A percentile compares a stretch with the other conserved stretches of the same genome.
These are phyloP conservation scores for Eupithecia tripunctaria DNA, from an alignment of 2,888 invertebrate genomes.

Conservation along the genomic window DNA sequence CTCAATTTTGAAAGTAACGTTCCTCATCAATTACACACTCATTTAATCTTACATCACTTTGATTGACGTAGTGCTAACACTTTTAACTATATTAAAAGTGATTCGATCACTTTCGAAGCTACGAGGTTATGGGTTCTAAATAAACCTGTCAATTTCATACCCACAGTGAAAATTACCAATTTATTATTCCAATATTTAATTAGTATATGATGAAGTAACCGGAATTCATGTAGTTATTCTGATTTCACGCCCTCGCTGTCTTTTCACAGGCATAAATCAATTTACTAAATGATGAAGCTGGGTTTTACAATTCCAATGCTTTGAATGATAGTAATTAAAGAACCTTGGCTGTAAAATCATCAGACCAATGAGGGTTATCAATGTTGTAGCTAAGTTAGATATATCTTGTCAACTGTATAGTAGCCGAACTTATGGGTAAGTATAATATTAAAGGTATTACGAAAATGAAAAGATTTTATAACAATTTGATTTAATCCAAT, in stretches of 20 bases:
- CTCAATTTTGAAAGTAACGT: conserved; percentile 78
- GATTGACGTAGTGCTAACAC: conserved; percentile 57
- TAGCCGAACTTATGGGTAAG: neutral
- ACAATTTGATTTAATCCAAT: too few species aligned
- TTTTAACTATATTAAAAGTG: conserved; percentile 24
- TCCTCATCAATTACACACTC: conserved; percentile 70
- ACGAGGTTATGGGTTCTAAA: conserved; percentile 18
- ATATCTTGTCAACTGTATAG: conserved; percentile 10
- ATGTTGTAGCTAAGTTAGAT: conserved; percentile 18
- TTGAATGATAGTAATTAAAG: conserved; percentile 39
- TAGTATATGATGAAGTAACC: conserved; percentile 3
- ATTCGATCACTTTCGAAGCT: conserved; percentile 18
- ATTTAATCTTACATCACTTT: conserved; percentile 60
- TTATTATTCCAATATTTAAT: conserved; percentile 13
- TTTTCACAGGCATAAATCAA: conserved; percentile 36
- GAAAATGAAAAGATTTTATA: too few species aligned
- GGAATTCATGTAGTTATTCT: conserved; percentile 7
- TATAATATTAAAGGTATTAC: too few species aligned
- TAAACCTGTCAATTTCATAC: conserved; percentile 21
- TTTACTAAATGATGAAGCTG: conserved; percentile 27
- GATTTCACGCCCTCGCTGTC: conserved; percentile 26
- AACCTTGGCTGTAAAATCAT: conserved; percentile 46
- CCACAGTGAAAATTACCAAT: conserved; percentile 10
- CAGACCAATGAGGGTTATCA: conserved; percentile 49
- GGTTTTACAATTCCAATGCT: conserved; percentile 32